These are phyloP conservation scores for Brachypteracias leptosomus DNA, from an alignment of 2,113 vertebrate genomes.

Conservation along the genomic window DNA sequence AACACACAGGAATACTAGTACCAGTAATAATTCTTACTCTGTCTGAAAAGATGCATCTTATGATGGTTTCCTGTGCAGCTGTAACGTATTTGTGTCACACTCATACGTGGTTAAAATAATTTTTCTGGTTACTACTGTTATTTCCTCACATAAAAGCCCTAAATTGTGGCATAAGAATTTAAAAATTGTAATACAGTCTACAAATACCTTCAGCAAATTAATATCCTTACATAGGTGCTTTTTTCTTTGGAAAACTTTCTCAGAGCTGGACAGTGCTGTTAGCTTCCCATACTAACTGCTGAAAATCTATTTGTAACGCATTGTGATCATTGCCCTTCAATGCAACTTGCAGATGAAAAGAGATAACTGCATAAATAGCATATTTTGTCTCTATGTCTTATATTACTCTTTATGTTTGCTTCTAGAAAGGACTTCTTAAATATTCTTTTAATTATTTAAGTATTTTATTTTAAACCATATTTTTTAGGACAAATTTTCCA, in stretches of 20 bases:
- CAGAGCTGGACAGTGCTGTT: neutral
- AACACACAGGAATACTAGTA: neutral
- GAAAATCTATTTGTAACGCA: neutral
- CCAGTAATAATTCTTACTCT: neutral
- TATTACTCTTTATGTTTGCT: neutral
- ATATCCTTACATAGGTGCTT: neutral
- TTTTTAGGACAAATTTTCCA: neutral
- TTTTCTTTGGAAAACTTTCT: neutral
- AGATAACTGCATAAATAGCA: neutral
- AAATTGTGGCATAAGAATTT: neutral
- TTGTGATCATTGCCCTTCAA: neutral
- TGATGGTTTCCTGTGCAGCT: neutral
- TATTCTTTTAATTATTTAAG: neutral
- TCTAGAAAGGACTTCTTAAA: neutral
- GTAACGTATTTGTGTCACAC: neutral
- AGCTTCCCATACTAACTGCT: neutral
- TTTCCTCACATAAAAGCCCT: neutral
- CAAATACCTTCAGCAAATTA: neutral
- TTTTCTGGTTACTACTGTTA: neutral
- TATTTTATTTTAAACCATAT: neutral
- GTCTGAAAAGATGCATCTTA: neutral
- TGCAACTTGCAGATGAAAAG: neutral
- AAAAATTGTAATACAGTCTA: neutral
- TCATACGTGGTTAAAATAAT: neutral
- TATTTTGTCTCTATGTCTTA: neutral